These are phyloP conservation scores for Mus pahari DNA, from an alignment of 2,113 vertebrate genomes.

Conservation along the genomic window DNA sequence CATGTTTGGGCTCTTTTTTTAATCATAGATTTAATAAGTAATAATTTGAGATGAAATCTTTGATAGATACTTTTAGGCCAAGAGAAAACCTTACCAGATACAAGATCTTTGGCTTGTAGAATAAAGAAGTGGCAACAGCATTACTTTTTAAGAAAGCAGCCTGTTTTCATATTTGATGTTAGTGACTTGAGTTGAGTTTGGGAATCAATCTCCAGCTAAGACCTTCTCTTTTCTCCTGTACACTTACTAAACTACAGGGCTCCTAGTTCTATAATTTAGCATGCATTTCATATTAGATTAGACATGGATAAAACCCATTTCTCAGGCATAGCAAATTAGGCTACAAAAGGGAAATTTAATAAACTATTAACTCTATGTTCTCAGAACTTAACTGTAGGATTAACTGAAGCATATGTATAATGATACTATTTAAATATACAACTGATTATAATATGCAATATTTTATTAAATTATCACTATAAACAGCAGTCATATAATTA, in stretches of 20 bases:
- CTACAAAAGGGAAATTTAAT: neutral
- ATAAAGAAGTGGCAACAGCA: neutral
- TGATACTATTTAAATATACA: neutral
- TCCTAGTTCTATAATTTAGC: neutral
- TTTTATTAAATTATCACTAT: slow-evolving; percentile 13
- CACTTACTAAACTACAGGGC: neutral
- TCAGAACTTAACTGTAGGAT: neutral
- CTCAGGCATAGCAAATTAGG: neutral
- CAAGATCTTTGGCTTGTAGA: neutral
- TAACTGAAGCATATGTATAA: neutral
- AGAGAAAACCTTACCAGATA: neutral
- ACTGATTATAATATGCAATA: neutral
- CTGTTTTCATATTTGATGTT: neutral
- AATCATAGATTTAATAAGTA: neutral
- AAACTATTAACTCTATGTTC: neutral
- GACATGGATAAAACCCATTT: neutral
- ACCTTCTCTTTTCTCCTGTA: neutral
- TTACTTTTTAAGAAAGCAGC: neutral
- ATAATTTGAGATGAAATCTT: neutral
- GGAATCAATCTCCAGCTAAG: neutral
- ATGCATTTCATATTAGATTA: neutral
- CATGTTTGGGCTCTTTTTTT: neutral
- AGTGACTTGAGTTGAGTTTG: neutral
- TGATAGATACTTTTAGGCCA: neutral
- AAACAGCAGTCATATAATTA: neutral